Evolutionary conservation across 2,888 invertebrate species (phyloP), one percentile per base, ranked within the genome.

Genomic region (Eilema sororculum): DNA sequence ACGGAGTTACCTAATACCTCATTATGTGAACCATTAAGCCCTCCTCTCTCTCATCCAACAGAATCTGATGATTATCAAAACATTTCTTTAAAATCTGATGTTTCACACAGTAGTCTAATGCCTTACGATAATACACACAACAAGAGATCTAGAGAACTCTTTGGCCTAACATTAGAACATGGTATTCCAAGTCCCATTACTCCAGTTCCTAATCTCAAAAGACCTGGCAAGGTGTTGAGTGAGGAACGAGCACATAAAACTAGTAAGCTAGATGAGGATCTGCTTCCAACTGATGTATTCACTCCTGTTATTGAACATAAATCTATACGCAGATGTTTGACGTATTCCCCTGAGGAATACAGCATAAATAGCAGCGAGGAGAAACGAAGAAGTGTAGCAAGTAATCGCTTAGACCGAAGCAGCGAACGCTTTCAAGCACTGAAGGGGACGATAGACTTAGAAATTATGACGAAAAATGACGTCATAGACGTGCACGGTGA

Each of bases 401-500:
- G 96, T 46, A 95, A 92, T 82, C 86, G 88, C 16, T 84, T 94
- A 68, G 95, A 95, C 46, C 83, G 87, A 65, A 94, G 94, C 69
- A 83, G 81, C 30, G 94, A 95, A 73, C 85, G 91, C 67, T 92
- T 90, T 74, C 93, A 90, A 79, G 84, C 90, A 2, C 85, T 91
- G 0, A 95, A 94, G 78, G 97, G 96, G 30, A 96, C 96, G 4
- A 96, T 97, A 80, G 97, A 97, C 82, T 90, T 97, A 82, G 96
- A 96, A 85, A 96, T 96, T 72, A 91, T 94, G 58, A 93, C 94
- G n/a, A 93, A 93, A 52, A 95, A 95, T 77, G 95, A 96, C 76
- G 93, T 96, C 71, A 96, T 97, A 86, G 96, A 96, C 92, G 96
- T 97, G 84, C 96, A 97, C 93, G 97, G 97, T 97, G 94, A 96